Percentiles rank a stretch among this genome's conserved stretches.
Evolutionary conservation across 2,888 invertebrate genomes (phyloP).

Genomic region (Cheilosia grossa): DNA sequence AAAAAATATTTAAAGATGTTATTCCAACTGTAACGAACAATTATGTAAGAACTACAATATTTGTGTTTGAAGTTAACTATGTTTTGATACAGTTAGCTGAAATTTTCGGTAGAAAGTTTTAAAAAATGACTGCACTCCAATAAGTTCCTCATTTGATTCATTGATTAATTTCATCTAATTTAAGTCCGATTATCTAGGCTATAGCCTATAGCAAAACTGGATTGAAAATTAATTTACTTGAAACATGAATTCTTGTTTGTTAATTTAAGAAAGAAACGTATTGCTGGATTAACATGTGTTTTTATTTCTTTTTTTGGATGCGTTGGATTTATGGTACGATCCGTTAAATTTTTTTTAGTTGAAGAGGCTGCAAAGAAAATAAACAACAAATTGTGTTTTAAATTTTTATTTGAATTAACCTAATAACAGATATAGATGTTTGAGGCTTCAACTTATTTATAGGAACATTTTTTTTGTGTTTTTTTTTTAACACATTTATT

Average conservation of each 20-base stretch:
- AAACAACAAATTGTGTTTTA: slow-evolving; percentile 45
- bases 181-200: not conserved
- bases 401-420: not conserved
- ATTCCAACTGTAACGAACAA: no score
- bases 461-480: no score
- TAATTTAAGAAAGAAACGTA: not conserved
- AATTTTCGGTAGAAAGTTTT: not conserved
- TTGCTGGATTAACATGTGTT: not conserved
- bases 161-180: not conserved
- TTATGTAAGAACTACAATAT: no score
- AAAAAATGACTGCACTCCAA: not conserved
- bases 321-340: not conserved
- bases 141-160: not conserved
- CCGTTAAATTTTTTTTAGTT: slow-evolving; percentile 11
- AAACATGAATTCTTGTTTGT: not conserved
- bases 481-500: no score
- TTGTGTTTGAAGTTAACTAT: no score
- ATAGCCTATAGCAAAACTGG: not conserved
- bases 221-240: not conserved
- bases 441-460: not conserved
- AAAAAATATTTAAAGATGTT: no score
- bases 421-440: not conserved
- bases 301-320: not conserved
- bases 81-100: not conserved
- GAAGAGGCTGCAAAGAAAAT: slow-evolving; percentile 57